Evolutionary conservation across 2,113 vertebrate species (phyloP).

Genomic region (Leiothrix lutea): DNA sequence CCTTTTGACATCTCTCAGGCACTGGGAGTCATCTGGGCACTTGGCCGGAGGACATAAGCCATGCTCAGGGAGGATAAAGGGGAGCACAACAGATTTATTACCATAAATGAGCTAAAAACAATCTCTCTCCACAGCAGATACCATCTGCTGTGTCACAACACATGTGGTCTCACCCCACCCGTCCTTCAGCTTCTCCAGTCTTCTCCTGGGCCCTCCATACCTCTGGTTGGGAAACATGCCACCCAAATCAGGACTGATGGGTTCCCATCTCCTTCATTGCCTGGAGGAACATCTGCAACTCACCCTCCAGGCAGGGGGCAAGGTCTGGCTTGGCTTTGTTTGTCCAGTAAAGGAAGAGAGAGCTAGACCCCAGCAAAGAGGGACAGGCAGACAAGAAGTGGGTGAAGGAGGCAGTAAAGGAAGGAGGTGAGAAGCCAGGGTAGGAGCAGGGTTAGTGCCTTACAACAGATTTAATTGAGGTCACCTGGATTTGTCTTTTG

Average conservation of each 20-base stretch:
- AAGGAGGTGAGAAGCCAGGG: neutral
- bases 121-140: constrained; percentile 10
- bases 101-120: constrained; percentile 17
- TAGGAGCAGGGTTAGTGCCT: neutral
- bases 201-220: constrained; percentile 26
- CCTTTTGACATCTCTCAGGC: neutral
- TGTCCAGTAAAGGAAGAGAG: neutral
- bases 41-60: neutral
- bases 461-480: neutral
- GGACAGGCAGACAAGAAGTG: neutral
- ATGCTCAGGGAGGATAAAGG: neutral
- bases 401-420: neutral
- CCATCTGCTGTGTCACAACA: constrained; percentile 54
- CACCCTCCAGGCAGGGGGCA: neutral
- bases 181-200: constrained; percentile 29
- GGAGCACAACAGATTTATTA: neutral
- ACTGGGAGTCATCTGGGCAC: neutral
- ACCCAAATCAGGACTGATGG: constrained; percentile 13
- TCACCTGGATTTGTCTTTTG: neutral
- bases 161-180: constrained; percentile 1
- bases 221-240: constrained; percentile 41
- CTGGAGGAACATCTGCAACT: neutral
- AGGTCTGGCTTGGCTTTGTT: neutral
- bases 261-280: neutral
- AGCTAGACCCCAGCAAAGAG: neutral